A percentile compares a stretch with the other conserved stretches of the same genome.
phyloP scores from a whole-genome alignment of 2,113 vertebrate species.

The Pitta sordida region DNA sequence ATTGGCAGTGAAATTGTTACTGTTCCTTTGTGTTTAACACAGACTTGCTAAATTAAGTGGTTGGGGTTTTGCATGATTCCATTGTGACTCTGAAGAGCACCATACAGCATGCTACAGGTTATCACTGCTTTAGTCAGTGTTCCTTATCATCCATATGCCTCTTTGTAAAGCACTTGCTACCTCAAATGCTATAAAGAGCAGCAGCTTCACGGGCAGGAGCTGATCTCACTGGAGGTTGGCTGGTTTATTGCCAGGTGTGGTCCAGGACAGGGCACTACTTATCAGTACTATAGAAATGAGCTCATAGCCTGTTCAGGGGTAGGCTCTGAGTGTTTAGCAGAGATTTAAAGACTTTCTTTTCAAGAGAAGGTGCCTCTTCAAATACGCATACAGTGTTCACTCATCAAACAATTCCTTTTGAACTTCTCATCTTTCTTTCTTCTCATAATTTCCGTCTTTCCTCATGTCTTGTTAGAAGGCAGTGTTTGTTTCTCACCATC shows the following conservation, averaged over 20 bases:
- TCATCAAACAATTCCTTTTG: neutral
- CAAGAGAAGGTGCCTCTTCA: neutral
- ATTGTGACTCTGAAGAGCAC: rapidly evolving
- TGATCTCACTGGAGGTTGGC: neutral
- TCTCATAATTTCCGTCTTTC: neutral
- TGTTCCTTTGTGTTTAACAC: neutral
- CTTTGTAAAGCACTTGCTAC: neutral
- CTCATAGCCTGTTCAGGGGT: neutral
- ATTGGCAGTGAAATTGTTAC: neutral
- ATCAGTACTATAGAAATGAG: neutral
- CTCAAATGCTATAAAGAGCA: neutral
- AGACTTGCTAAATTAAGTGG: neutral
- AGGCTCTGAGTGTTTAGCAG: neutral
- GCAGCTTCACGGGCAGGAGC: neutral
- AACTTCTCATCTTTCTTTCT: neutral
- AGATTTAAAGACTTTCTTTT: neutral
- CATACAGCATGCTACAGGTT: neutral
- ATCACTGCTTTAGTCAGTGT: neutral
- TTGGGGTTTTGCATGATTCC: neutral
- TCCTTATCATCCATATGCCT: neutral
- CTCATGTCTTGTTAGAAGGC: neutral
- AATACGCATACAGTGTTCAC: neutral
- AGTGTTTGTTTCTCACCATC: neutral
- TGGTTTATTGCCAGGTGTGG: neutral
- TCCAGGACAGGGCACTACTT: neutral